Conservation (phyloP, 2,113 vertebrate genomes). For the Lophochroa leadbeateri region DNA sequence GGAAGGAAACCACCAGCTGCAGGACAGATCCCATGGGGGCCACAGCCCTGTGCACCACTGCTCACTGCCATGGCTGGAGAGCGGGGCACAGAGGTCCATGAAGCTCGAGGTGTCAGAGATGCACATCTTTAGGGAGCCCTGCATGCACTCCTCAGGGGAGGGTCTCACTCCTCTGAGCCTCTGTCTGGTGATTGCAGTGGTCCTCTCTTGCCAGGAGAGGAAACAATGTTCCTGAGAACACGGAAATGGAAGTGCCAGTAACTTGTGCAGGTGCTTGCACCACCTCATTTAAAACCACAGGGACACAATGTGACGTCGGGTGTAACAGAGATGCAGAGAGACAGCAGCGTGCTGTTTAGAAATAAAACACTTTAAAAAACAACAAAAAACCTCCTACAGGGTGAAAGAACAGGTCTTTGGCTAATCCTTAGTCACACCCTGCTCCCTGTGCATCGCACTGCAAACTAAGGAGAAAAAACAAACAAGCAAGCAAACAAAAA, state of each 20-base stretch:
- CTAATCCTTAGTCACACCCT: not conserved
- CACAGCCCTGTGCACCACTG: not conserved
- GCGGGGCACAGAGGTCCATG: accelerated
- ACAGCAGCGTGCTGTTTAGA: not conserved
- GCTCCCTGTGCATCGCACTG: not conserved
- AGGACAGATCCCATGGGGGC: accelerated
- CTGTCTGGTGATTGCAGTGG: not conserved
- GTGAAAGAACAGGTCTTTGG: too few relatives aligned
- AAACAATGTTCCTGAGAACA: not conserved
- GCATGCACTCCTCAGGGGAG: not conserved
- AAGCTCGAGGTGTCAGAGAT: accelerated
- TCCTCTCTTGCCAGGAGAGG: not conserved
- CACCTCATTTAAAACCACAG: not conserved
- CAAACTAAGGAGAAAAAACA: not conserved
- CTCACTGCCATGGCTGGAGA: not conserved
- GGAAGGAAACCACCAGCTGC: not conserved
- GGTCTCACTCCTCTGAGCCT: too few relatives aligned
- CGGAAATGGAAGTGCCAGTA: accelerated
- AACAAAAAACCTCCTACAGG: not conserved
- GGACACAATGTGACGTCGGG: accelerated
- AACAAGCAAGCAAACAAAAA: not conserved
- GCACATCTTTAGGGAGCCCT: not conserved
- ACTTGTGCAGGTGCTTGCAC: not conserved
- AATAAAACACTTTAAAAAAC: not conserved
- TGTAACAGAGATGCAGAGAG: not conserved